A percentile compares a stretch with the other conserved stretches of the same genome.
Conservation (phyloP, 1,140 invertebrate species). For the Nebria ingens region DNA sequence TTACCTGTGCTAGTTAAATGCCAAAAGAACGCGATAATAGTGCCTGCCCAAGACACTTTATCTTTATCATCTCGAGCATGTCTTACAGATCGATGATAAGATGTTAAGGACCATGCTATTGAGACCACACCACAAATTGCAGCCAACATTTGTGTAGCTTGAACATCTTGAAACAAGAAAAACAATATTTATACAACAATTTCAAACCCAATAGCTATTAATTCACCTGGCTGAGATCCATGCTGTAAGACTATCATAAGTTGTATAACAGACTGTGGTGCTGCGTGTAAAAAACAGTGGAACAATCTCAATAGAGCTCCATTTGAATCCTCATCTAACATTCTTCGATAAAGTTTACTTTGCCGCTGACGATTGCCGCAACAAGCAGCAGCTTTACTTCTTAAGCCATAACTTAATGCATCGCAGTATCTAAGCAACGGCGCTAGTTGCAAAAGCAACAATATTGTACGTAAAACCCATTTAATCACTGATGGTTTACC, state of each 20-base stretch:
- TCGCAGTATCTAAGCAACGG: constrained; percentile 35
- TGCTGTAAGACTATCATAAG: constrained; percentile 27
- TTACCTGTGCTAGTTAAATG: constrained; percentile 35
- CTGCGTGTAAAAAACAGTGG: constrained; percentile 52
- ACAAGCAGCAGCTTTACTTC: constrained; percentile 32
- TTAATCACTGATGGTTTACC: constrained; percentile 31
- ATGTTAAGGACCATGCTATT: constrained; percentile 34
- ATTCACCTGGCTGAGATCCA: not conserved
- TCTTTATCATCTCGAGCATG: constrained; percentile 34
- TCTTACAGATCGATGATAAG: constrained; percentile 33
- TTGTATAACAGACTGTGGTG: constrained; percentile 33
- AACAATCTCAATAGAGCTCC: constrained; percentile 48
- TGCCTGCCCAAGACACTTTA: constrained; percentile 29
- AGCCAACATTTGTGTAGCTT: constrained; percentile 31
- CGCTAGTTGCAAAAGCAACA: constrained; percentile 36
- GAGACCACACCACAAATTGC: constrained; percentile 29
- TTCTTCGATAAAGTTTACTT: constrained; percentile 34
- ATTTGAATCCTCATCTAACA: constrained; percentile 47
- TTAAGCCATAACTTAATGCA: constrained; percentile 38
- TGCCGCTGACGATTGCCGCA: constrained; percentile 29
- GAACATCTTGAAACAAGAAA: no score
- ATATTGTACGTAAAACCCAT: constrained; percentile 36
- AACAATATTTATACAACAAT: not conserved
- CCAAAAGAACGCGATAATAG: constrained; percentile 34
- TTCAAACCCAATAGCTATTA: not conserved